A percentile compares a stretch with the other conserved stretches of the same genome.
phyloP scores from a whole-genome alignment of 2,888 invertebrate species.

The Ormyrus thymus region DNA sequence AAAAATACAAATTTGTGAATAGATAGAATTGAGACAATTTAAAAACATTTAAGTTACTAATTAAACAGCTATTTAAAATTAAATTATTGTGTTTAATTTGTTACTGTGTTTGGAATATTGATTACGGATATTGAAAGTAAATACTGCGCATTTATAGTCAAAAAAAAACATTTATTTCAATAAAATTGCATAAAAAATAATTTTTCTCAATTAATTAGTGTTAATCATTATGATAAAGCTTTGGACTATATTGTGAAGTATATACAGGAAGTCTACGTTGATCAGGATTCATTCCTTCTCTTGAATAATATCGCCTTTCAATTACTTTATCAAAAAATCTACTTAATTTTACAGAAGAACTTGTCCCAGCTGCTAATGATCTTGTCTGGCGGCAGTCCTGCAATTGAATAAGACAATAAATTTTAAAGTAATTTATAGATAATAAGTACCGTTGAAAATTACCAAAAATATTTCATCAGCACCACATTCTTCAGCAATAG shows the following conservation, averaged over 20 bases:
- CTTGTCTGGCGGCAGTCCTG: constrained; percentile 81
- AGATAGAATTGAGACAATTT: too few relatives aligned
- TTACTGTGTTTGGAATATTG: not conserved
- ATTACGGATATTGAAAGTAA: not conserved
- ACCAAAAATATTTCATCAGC: constrained; percentile 95
- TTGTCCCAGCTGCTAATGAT: constrained; percentile 94
- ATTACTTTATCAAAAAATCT: constrained; percentile 95
- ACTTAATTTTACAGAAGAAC: constrained; percentile 94
- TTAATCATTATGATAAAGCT: constrained; percentile 78
- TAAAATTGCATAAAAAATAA: not conserved
- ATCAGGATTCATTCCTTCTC: constrained; percentile 77
- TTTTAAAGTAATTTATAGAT: not conserved
- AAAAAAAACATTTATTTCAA: not conserved
- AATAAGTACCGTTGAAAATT: constrained; percentile 48
- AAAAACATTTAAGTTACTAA: too few relatives aligned
- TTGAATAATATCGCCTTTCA: constrained; percentile 77
- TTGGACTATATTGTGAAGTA: constrained; percentile 76
- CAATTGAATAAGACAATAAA: constrained; percentile 40
- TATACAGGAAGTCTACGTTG: constrained; percentile 76
- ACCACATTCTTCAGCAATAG: constrained; percentile 91
- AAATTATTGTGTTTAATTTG: not conserved
- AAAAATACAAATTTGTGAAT: too few relatives aligned
- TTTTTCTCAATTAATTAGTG: not conserved
- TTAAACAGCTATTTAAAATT: too few relatives aligned
- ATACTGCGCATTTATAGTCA: not conserved